A percentile compares a stretch with the other conserved stretches of the same genome.
Conservation (phyloP, 2,888 invertebrate genomes). For the Lochmaea capreae region DNA sequence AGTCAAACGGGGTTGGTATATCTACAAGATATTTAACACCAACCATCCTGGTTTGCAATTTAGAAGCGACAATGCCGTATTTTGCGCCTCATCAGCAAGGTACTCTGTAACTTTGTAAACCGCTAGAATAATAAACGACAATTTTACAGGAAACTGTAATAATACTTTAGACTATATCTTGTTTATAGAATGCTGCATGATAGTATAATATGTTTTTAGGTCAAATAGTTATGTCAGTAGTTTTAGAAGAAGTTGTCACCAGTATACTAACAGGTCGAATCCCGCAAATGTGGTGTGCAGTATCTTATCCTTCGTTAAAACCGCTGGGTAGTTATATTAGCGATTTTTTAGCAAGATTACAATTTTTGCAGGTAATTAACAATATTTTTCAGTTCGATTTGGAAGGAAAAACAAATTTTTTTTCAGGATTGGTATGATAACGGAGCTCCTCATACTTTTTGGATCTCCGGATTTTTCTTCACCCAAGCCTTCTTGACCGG, state of each 20-base stretch:
- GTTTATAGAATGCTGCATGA: too few relatives aligned
- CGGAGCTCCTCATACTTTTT: conserved; percentile 86
- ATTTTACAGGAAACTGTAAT: too few relatives aligned
- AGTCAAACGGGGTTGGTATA: too few relatives aligned
- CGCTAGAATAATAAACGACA: too few relatives aligned
- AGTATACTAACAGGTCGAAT: conserved; percentile 87
- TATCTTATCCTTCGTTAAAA: conserved; percentile 93
- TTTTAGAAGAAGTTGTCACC: conserved; percentile 86
- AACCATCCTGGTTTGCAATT: too few relatives aligned
- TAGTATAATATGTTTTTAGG: conserved; percentile 74
- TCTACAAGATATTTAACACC: too few relatives aligned
- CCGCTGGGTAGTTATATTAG: conserved; percentile 88
- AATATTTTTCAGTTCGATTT: conserved; percentile 21
- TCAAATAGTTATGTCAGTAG: conserved; percentile 85
- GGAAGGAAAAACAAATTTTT: conserved; percentile 17
- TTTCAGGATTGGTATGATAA: conserved; percentile 82
- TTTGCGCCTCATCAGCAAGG: too few relatives aligned
- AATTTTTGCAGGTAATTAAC: conserved; percentile 81
- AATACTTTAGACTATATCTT: too few relatives aligned
- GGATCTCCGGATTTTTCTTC: conserved; percentile 95
- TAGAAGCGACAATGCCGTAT: too few relatives aligned
- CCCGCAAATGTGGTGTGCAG: conserved; percentile 84
- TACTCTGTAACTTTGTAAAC: too few relatives aligned
- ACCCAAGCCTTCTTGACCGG: conserved; percentile 96
- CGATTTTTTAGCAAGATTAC: conserved; percentile 85